Evolutionary conservation across 2,113 vertebrate genomes (phyloP), one percentile per base, ranked within the genome.

Genomic region (Herpetotheres cachinnans): DNA sequence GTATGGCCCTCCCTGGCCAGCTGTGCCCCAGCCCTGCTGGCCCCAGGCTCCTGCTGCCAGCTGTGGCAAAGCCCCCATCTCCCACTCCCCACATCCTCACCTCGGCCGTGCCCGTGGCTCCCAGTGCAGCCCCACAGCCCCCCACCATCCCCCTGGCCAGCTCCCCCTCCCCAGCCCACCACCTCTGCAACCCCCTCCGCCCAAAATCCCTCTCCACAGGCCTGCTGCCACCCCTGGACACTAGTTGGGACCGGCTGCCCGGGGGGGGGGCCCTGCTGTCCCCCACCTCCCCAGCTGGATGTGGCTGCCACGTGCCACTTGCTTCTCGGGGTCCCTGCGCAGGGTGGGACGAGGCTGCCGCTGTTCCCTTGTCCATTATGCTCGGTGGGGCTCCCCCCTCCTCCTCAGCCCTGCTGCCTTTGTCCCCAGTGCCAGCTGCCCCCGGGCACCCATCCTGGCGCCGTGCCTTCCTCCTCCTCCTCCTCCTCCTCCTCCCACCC

Each of bases 311-410:
- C 7, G 11, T 34, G 80, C 11, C 59, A 50, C 73, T 83, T 42
- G 46, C 56, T 95, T 30, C 89, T 85, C 2, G 0, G 69, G 44
- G 84, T 61, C 74, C 81, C 87, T 4, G 56, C 7, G 2, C 49
- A 77, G 84, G 36, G 74, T 90, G 70, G 82, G 90, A 97, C 96
- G 69, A 94, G 70, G 82, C 95, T 89, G 40, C 44, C 40, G 49
- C 89, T 93, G 81, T 87, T 46, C 69, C 56, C 89, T 96, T 96
- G 95, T 96, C 84, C 56, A 96, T 96, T 96, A 93, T 97, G 62
- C 73, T 87, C 27, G 0, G 29, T 24, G 54, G 34, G n/a, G 61
- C 86, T 91, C 29, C 44, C 62, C 44, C 77, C 16, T 0, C 67
- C 79, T 46, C 34, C 40, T 78, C 70, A 87, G 66, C 81, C 47